Evolutionary conservation across 2,797 vertebrate genomes (phyloP), one percentile per base, ranked within the genome.

Genomic region (Muraenolepis orangiensis): DNA sequence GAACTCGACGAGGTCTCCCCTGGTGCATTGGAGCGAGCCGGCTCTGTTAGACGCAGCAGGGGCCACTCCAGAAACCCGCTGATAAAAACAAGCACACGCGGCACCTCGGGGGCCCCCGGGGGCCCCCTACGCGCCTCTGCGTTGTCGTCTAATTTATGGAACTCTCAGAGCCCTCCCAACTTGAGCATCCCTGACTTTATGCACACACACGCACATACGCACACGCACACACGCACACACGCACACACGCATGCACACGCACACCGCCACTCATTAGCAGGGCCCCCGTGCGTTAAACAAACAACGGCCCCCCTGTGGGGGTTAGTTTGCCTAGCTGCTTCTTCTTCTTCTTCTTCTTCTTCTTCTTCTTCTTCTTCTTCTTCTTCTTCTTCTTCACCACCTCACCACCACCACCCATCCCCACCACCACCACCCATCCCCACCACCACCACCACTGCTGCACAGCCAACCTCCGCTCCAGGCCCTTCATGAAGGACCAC

Each of bases 71-170:
- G 85, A 85, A 87, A 74, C 84, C 81, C 84, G 89, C 86, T 85
- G 87, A 74, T 75, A 89, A 90, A 93, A 92, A 91, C 87, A 90
- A 92, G 90, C 81, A 83, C 84, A 86, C 40, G 83, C 82, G n/a
- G n/a, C 86, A 88, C 81, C 89, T 88, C 76, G 3, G 28, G 71
- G 64, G 90, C 88, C 85, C 86, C 11, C 34, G 74, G 84, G 89
- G 81, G 61, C 20, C 20, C 80, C 81, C 73, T 38, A 0, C 79
- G 74, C 72, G 78, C 75, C 66, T 83, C 71, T n/a, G n/a, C n/a
- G n/a, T 78, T 82, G 82, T 76, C 64, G 67, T 70, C 80, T 87
- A 89, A 88, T 90, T 87, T 89, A 88, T 82, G 82, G 80, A 82
- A 87, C 79, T 83, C 88, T 89, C 78, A 36, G 74, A 89, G 82